Percentiles rank a stretch among this genome's conserved stretches.
These are phyloP conservation scores for Taurulus bubalis DNA, from an alignment of 2,113 vertebrate genomes.

Conservation along the genomic window DNA sequence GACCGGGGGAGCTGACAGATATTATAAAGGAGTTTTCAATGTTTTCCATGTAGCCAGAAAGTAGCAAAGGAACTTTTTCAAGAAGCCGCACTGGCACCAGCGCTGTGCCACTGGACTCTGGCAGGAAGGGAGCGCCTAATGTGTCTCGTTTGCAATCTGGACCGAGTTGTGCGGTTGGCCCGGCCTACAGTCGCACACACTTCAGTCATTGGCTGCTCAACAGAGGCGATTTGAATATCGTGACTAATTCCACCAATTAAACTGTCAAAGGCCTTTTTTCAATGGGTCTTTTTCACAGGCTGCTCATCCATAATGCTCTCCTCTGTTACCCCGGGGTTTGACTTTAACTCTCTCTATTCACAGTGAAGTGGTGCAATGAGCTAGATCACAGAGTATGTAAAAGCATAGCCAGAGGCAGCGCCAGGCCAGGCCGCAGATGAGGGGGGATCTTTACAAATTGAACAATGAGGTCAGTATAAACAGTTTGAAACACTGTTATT, in stretches of 20 bases:
- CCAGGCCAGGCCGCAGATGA: conserved; percentile 60
- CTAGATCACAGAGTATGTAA: conserved; percentile 75
- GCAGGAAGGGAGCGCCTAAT: conserved; percentile 70
- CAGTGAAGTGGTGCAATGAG: conserved; percentile 70
- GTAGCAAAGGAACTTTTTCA: conserved; percentile 70
- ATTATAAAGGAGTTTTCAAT: conserved; percentile 76
- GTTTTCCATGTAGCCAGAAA: conserved; percentile 73
- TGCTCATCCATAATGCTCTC: conserved; percentile 80
- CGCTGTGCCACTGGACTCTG: conserved; percentile 65
- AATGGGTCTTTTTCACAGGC: conserved; percentile 71
- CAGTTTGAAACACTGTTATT: conserved; percentile 61
- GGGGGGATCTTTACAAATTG: conserved; percentile 59
- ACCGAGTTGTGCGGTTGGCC: conserved; percentile 67
- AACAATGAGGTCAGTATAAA: conserved; percentile 76
- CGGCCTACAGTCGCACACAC: conserved; percentile 65
- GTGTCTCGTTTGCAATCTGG: conserved; percentile 75
- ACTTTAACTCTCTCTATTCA: conserved; percentile 76
- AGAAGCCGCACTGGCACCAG: conserved; percentile 61
- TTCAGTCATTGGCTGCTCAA: conserved; percentile 76
- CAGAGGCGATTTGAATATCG: conserved; percentile 78
- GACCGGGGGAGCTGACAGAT: conserved; percentile 74
- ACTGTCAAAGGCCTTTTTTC: conserved; percentile 75
- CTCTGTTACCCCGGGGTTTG: conserved; percentile 71
- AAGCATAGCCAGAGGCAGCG: conserved; percentile 68
- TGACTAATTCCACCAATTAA: conserved; percentile 83